Percentiles rank a stretch among this genome's conserved stretches.
phyloP scores from a whole-genome alignment of 2,113 vertebrate species.

The Paratilapia polleni region DNA sequence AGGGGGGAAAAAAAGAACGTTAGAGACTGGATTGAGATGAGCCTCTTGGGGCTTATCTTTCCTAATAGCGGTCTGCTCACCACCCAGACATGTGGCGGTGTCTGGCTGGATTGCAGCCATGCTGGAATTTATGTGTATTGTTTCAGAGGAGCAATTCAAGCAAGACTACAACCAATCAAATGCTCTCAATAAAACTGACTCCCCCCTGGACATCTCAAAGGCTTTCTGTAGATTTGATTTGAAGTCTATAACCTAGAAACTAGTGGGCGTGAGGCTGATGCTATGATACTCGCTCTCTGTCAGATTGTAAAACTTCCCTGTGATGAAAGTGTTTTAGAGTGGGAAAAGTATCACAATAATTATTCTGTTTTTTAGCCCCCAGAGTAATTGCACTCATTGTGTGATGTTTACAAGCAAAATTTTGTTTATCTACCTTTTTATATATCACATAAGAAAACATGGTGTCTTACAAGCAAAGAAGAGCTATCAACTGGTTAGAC shows the following conservation, averaged over 20 bases:
- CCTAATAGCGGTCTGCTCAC: constrained; percentile 30
- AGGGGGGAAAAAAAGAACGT: neutral
- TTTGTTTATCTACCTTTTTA: constrained; percentile 20
- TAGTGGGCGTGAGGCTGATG: constrained; percentile 33
- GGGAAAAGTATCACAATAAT: neutral
- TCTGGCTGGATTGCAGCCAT: constrained; percentile 49
- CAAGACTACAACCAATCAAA: constrained; percentile 64
- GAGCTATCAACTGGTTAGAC: constrained; percentile 26
- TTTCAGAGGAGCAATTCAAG: constrained; percentile 63
- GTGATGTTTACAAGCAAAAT: constrained; percentile 26
- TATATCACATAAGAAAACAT: constrained; percentile 22
- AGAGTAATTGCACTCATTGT: constrained; percentile 20
- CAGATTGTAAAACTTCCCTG: constrained; percentile 40
- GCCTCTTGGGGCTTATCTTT: constrained; percentile 40
- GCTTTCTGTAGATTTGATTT: constrained; percentile 64
- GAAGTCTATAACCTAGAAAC: constrained; percentile 51
- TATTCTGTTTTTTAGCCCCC: constrained; percentile 8
- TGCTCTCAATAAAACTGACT: constrained; percentile 59
- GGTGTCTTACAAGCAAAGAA: constrained; percentile 1
- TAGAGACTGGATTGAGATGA: constrained; percentile 26
- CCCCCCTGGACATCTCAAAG: constrained; percentile 55
- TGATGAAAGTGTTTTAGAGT: constrained; percentile 13
- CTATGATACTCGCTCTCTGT: constrained; percentile 31
- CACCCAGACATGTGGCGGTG: constrained; percentile 56
- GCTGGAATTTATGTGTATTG: constrained; percentile 66